Base-by-base conservation (phyloP, 92 coral and sea anemone species). In the Umimayanthus kanabou region DNA sequence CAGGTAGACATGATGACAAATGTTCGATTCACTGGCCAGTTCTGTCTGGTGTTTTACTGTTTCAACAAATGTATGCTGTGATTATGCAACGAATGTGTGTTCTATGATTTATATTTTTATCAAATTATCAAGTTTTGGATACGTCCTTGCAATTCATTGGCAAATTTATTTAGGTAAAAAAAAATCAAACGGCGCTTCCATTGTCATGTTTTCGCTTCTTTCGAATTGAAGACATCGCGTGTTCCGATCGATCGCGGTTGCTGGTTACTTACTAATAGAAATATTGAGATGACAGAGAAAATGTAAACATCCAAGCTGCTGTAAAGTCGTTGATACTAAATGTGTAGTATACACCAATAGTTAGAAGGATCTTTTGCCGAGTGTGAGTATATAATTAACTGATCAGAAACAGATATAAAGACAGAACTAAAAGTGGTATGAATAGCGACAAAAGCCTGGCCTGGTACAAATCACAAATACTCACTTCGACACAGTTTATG, bases 231-330 rank as follows among this genome's bases (percentile, higher is more conserved):
- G 4, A 39, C 8, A 40, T 25, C 14, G 33, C 26, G 7, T 45
- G 50, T 45, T 45, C 10, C 50, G 50, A 45, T 5, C 85, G n/a
- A 22, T 23, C 28, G 7, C n/a, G 4, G 39, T 66, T 23, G 10
- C 6, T 5, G 50, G 10, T 43, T 53, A 30, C 30, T 16, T 53
- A 30, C 49, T 33, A n/a, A n/a, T n/a, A 13, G 61, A 39, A 81
- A 80, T 29, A 64, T 57, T 55, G 45, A 81, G 66, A 39, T 81
- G 53, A 81, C 33, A 66, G 39, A 16, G 61, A 81, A 65, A 81
- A 23, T 14, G 26, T 65, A 66, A 42, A 39, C 57, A 42, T 81
- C 55, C 4, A 4, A 66, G 9, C 9, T 75, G 28, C 49, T 23
- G 50, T 53, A 75, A 75, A 75, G 53, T 39, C 26, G n/a, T 73